Evolutionary conservation across 2,888 invertebrate species (phyloP), one percentile per base, ranked within the genome.

Genomic region (Gibbula magus): DNA sequence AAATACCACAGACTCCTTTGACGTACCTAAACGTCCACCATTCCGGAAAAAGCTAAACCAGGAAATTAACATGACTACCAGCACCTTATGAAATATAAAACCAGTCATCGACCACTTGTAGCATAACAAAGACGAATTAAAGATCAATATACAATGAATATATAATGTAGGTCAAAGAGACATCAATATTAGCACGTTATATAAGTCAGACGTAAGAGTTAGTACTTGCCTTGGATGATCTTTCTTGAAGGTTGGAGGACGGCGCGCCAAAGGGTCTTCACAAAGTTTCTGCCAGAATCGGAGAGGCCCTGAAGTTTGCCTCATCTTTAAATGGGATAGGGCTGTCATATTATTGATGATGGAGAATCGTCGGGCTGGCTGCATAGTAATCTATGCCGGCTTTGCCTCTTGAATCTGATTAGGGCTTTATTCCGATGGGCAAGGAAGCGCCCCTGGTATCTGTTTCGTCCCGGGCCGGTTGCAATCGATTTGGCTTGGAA

Each of bases 331-430:
- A 61, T 61, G 61, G 61, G 61, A 61, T 25, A 61, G 61, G 29
- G 61, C 70, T 70, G 35, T 70, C 70, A 70, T 70, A 70, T 70
- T 70, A 70, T 70, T 70, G 32, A 70, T 35, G 39, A 70, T 70
- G 35, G 35, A 70, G 35, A 29, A 32, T 35, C 32, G 32, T 18
- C 70, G 13, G 10, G 29, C 70, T 35, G 70, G 20, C 70, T 32
- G 70, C 70, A 70, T 35, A 10, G 29, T 75, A 75, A 75, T 75
- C 75, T 75, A 75, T 75, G 75, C 75, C 54, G 29, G 32, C 54
- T 53, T 74, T 54, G 32, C 35, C 7, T 25, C n/a, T 54, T 75
- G 54, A 75, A 75, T 54, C 32, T 75, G 75, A 75, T 75, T 75
- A 75, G 75, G n/a, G 53, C n/a, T 75, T 75, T 29, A 75, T 75